Percentiles rank a stretch among this genome's conserved stretches.
Conservation (phyloP, 2,113 vertebrate species). For the Pyrgilauda ruficollis region DNA sequence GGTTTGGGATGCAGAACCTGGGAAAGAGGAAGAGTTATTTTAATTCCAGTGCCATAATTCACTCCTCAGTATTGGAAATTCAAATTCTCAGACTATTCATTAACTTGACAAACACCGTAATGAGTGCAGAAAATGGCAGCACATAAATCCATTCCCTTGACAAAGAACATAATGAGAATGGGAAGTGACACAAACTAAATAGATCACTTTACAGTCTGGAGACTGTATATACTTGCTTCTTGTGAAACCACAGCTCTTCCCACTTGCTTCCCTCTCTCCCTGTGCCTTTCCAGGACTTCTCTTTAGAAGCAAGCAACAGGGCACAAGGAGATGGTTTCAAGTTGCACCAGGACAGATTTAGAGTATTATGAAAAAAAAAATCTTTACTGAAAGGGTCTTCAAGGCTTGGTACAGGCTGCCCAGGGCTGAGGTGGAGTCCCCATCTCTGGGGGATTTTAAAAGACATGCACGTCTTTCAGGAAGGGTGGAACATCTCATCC, state of each 20-base stretch:
- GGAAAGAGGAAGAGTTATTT: constrained; percentile 21
- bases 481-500: neutral
- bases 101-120: constrained; percentile 76
- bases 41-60: constrained; percentile 59
- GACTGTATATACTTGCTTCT: neutral
- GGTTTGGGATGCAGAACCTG: neutral
- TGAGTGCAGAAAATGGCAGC: constrained; percentile 67
- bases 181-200: constrained; percentile 62
- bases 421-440: neutral
- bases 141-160: constrained; percentile 72
- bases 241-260: neutral
- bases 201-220: constrained; percentile 61
- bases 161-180: constrained; percentile 74
- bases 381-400: neutral
- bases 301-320: neutral
- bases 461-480: rapidly evolving
- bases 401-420: neutral
- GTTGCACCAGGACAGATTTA: neutral
- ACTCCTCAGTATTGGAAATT: constrained; percentile 61
- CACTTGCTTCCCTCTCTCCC: neutral
- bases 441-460: neutral
- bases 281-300: neutral
- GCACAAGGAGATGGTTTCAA: neutral
- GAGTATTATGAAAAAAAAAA: neutral
- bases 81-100: constrained; percentile 65